phyloP scores from a whole-genome alignment of 2,888 invertebrate genomes.

The Scaptomyza polygonia region DNA sequence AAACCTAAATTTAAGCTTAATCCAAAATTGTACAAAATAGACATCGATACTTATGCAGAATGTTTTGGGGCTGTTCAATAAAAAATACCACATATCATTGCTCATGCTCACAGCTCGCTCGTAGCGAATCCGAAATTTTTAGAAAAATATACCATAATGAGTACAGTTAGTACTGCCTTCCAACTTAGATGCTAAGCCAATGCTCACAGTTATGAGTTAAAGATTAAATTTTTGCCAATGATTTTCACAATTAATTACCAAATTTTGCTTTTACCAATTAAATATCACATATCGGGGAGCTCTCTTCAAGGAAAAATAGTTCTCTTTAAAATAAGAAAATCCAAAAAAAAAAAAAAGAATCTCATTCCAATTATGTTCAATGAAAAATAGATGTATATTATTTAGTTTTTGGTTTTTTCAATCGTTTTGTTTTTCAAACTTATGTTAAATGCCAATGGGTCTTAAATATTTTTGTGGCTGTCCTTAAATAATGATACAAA shows the following conservation, averaged over 20 bases:
- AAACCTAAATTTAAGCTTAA: slow-evolving; percentile 66
- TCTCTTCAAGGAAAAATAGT: slow-evolving; percentile 72
- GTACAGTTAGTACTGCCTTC: slow-evolving; percentile 29
- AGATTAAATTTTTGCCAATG: slow-evolving; percentile 23
- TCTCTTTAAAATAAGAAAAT: slow-evolving; percentile 62
- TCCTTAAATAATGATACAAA: slow-evolving; percentile 43
- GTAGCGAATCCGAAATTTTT: slow-evolving; percentile 43
- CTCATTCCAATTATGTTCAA: slow-evolving; percentile 43
- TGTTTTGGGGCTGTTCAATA: slow-evolving; percentile 35
- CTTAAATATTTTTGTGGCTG: slow-evolving; percentile 72
- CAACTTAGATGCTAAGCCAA: slow-evolving; percentile 72
- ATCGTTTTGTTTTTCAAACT: slow-evolving; percentile 31
- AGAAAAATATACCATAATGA: slow-evolving; percentile 56
- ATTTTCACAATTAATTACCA: slow-evolving; percentile 41
- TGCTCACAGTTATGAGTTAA: slow-evolving; percentile 80
- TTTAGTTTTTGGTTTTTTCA: no score
- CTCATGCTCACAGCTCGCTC: slow-evolving; percentile 62
- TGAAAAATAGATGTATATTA: no score
- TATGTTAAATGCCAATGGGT: slow-evolving; percentile 59
- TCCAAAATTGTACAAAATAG: slow-evolving; percentile 63
- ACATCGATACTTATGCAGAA: slow-evolving; percentile 46
- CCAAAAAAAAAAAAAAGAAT: slow-evolving; percentile 53
- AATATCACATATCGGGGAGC: slow-evolving; percentile 83
- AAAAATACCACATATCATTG: slow-evolving; percentile 76
- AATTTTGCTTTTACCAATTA: slow-evolving; percentile 62